These are phyloP conservation scores for Ganaspis sp. DNA, from an alignment of 1,140 invertebrate genomes.

Conservation along the genomic window DNA sequence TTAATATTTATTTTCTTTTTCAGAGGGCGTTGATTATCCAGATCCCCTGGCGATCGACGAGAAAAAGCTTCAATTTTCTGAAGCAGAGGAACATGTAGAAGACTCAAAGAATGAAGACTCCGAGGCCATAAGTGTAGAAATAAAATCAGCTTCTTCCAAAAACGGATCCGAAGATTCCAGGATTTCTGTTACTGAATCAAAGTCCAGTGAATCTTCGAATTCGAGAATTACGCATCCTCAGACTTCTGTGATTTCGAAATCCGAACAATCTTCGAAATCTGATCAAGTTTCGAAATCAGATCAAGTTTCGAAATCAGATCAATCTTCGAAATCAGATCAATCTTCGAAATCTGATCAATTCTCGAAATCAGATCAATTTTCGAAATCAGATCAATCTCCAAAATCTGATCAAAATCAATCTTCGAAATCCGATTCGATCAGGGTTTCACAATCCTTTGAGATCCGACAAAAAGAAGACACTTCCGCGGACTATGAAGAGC, in stretches of 20 bases:
- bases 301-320: neutral
- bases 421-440: neutral
- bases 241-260: neutral
- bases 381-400: neutral
- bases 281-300: neutral
- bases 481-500: neutral
- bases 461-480: neutral
- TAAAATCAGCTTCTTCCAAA: neutral
- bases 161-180: neutral
- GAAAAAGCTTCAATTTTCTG: neutral
- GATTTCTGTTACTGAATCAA: neutral
- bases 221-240: neutral
- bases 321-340: neutral
- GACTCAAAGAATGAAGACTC: neutral
- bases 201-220: neutral
- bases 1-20: neutral
- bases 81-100: neutral
- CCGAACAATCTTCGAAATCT: neutral
- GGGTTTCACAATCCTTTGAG: neutral
- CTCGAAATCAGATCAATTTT: neutral
- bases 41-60: neutral
- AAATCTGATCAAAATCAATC: neutral
- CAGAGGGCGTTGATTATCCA: constrained; percentile 7
- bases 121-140: neutral
- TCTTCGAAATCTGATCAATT: neutral